Conservation (phyloP, 2,797 vertebrate genomes). For the Champsocephalus gunnari region DNA sequence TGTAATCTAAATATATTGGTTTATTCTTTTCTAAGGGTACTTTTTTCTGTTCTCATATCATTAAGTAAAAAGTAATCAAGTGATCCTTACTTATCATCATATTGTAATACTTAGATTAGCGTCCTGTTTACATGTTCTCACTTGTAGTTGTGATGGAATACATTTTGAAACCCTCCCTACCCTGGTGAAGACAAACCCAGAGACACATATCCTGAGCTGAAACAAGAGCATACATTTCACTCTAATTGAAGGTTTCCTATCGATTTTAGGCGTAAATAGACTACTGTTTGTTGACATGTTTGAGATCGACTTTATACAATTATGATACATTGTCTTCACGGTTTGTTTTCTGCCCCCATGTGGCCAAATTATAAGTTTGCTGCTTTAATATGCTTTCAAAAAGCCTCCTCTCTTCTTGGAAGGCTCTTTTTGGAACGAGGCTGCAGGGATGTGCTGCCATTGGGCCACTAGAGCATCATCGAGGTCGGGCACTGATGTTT, state of each 20-base stretch:
- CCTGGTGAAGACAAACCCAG: too few species aligned
- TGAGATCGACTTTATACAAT: background rate
- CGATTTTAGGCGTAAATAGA: too few species aligned
- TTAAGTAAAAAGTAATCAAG: too few species aligned
- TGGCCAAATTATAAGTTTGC: background rate
- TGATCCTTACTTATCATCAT: too few species aligned
- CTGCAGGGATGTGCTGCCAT: constrained; percentile 22
- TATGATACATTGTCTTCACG: background rate
- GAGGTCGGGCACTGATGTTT: constrained; percentile 9
- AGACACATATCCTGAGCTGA: background rate
- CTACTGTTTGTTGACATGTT: background rate
- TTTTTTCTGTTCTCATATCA: too few species aligned
- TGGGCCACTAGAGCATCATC: constrained; percentile 1
- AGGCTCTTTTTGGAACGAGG: background rate
- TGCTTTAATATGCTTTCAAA: constrained; percentile 2
- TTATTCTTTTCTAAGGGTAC: too few species aligned
- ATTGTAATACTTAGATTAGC: too few species aligned
- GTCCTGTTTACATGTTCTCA: too few species aligned
- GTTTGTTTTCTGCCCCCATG: background rate
- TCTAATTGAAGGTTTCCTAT: too few species aligned
- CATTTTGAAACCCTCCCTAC: too few species aligned
- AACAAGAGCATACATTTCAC: background rate
- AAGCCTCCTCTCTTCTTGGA: constrained; percentile 11
- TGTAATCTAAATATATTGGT: too few species aligned
- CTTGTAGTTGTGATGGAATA: too few species aligned